These are phyloP conservation scores for Threskiornis aethiopicus DNA, from an alignment of 2,797 vertebrate species.

Conservation along the genomic window DNA sequence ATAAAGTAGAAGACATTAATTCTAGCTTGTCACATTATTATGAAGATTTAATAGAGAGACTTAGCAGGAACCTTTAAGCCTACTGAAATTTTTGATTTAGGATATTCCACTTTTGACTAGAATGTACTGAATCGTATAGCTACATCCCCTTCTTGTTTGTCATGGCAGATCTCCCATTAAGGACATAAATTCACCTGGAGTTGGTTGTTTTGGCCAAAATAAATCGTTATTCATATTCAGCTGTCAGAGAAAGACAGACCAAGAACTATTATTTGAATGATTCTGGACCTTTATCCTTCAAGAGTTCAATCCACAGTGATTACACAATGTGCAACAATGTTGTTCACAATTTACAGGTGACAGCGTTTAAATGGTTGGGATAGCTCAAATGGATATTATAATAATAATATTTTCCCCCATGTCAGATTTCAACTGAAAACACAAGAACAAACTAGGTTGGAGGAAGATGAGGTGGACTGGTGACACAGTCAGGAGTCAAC, in stretches of 20 bases:
- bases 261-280: not conserved
- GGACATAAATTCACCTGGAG: conserved; percentile 33
- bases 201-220: conserved; percentile 17
- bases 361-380: not conserved
- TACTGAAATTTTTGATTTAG: conserved; percentile 35
- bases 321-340: not conserved
- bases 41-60: conserved; percentile 19
- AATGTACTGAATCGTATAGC: not conserved
- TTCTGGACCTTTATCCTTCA: not conserved
- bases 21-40: not conserved
- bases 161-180: conserved; percentile 23
- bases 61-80: not conserved
- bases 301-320: not conserved
- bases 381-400: not conserved
- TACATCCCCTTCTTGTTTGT: conserved; percentile 30
- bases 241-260: not conserved
- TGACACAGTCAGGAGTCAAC: not conserved
- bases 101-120: not conserved
- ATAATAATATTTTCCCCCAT: not conserved
- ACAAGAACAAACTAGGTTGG: not conserved
- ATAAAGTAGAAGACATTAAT: not conserved
- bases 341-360: not conserved
- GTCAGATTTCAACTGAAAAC: not conserved
- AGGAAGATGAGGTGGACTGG: not conserved
- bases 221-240: not conserved